Evolutionary conservation across 2,797 vertebrate genomes (phyloP), one percentile per base, ranked within the genome.

Genomic region (Schizopygopsis pylzovi): DNA sequence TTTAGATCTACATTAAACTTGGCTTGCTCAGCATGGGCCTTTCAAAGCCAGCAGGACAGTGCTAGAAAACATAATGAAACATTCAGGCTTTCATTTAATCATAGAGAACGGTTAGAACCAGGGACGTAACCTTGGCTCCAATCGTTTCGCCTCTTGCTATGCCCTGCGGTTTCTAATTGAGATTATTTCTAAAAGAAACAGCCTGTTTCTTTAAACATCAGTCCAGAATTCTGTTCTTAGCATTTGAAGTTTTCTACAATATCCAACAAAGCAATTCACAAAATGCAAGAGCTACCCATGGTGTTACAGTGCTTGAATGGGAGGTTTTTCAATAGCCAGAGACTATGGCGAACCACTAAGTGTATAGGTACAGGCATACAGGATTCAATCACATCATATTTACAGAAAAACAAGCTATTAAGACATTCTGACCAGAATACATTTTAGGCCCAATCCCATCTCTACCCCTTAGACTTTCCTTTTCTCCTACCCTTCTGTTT

Each of bases 11-110:
- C 54, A 73, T 77, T 67, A 72, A 28, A 45, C 70, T n/a, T 20
- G 15, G 76, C 71, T 52, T 79, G 68, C 56, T 68, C 77, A 73
- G 71, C 61, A 43, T 41, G 63, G 78, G 67, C 28, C 72, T 88
- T 89, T 88, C 11, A 81, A 88, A 85, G 81, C 72, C 85, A 82
- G 73, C 81, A 85, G 86, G 85, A 84, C 81, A 25, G 43, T 41
- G 76, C 65, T 77, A 79, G 52, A 82, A 82, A 90, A 82, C 77
- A 87, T 49, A 76, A 83, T 63, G 28, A 87, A 83, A 82, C 63
- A 72, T 87, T 78, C 75, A 83, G 15, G 54, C 15, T 63, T 86
- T 78, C 85, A 85, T 86, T 90, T 80, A 76, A 84, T 43, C 68
- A 43, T 13, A 76, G 25, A 82, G 83, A 76, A 79, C 54, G 61